Conservation (phyloP, 2,888 invertebrate genomes). For the Coelogynopora nodosa region DNA sequence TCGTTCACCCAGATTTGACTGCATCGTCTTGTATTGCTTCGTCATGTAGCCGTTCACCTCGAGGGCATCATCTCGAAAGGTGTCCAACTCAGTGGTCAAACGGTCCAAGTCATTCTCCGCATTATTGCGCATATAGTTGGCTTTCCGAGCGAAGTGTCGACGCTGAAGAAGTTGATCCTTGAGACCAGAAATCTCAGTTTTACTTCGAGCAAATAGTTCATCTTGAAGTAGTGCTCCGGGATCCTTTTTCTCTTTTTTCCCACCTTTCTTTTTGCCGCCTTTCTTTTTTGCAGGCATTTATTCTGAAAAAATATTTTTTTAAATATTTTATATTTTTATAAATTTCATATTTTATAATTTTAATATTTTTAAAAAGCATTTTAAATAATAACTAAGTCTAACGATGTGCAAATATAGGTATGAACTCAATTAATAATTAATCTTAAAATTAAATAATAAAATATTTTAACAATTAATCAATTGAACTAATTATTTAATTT, state of each 20-base stretch:
- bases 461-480: too few relatives aligned
- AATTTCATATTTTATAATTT: too few relatives aligned
- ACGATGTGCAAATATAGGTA: too few relatives aligned
- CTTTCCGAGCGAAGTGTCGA: conserved; percentile 41
- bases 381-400: too few relatives aligned
- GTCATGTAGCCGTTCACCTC: conserved; percentile 45
- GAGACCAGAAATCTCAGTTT: conserved; percentile 1
- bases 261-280: not conserved
- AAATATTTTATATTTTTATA: too few relatives aligned
- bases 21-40: conserved; percentile 45
- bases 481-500: too few relatives aligned
- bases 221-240: not conserved
- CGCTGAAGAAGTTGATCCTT: conserved; percentile 43
- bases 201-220: not conserved
- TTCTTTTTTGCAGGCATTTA: conserved; percentile 39
- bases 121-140: not conserved
- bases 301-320: not conserved
- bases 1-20: conserved; percentile 37
- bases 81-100: conserved; percentile 32
- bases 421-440: too few relatives aligned
- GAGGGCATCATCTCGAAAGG: conserved; percentile 32
- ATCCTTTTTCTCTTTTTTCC: conserved; percentile 28
- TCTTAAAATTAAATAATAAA: too few relatives aligned
- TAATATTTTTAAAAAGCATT: too few relatives aligned
- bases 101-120: conserved; percentile 29